Evolutionary conservation across 2,113 vertebrate species (phyloP), one percentile per base, ranked within the genome.

Genomic region (Eonycteris spelaea): DNA sequence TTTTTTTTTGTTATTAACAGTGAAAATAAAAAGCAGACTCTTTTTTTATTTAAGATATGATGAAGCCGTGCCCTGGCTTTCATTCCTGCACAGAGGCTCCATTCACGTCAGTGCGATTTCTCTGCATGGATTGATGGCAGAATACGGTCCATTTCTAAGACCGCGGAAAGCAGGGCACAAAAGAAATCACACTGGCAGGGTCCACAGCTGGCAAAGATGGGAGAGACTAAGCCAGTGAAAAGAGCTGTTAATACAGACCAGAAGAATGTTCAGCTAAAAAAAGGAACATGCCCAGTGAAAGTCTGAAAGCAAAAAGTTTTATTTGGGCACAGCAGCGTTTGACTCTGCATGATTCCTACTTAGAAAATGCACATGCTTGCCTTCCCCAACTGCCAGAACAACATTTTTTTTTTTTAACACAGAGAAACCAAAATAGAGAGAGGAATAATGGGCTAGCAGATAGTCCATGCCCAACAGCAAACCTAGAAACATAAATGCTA

Each of bases 111-210:
- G 77, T n/a, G 53, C 19, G 15, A 97, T 98, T 97, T 97, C 95
- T 96, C 90, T 97, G 87, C 95, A 78, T 84, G 96, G 91, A 91
- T 94, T 95, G 96, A 95, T 71, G 82, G 85, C 97, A 59, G 85
- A 95, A 97, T 95, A 33, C 15, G 0, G 85, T 91, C 94, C 91
- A 91, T 87, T 96, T 95, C 95, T 92, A 91, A 95, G 97, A 91
- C 90, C 83, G 78, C 96, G 95, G 89, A 97, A 97, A 97, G 95
- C 95, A 67, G 51, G 85, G 70, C 93, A 97, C 95, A 98, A 97
- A 97, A 95, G 96, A 95, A 92, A 78, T 96, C 93, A 70, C 82
- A 75, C 93, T 79, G 89, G 74, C 89, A 35, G 75, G 53, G 82
- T 90, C 97, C 93, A 83, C 88, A 91, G 93, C 97, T 94, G 91